These are phyloP conservation scores for Lasioglossum lativentre DNA, from an alignment of 2,888 invertebrate genomes.

Conservation along the genomic window DNA sequence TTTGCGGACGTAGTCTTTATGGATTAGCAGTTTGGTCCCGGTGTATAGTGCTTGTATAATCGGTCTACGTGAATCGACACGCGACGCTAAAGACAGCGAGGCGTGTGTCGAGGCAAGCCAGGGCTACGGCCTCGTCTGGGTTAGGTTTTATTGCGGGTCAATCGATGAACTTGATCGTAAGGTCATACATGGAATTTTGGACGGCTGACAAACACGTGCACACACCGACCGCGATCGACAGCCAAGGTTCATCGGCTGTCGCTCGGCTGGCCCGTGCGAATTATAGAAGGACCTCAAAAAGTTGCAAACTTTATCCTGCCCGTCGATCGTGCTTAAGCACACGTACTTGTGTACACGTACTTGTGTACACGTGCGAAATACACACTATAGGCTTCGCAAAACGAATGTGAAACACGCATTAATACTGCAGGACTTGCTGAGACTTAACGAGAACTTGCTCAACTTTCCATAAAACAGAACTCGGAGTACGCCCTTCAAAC, in stretches of 20 bases:
- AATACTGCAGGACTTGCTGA: neutral
- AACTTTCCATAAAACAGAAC: neutral
- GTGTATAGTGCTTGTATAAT: neutral
- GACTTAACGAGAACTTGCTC: neutral
- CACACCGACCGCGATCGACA: constrained; percentile 10
- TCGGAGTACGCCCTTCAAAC: neutral
- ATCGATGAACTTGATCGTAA: constrained; percentile 13
- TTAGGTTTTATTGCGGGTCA: neutral
- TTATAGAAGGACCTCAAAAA: neutral
- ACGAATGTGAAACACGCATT: neutral
- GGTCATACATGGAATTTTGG: neutral
- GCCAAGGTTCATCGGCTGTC: constrained; percentile 1
- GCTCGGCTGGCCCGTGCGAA: neutral
- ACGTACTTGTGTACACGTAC: too few relatives aligned
- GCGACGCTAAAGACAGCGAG: neutral
- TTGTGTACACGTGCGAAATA: neutral
- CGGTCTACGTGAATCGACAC: neutral
- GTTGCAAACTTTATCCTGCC: neutral
- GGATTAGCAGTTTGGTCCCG: neutral
- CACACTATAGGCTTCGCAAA: neutral
- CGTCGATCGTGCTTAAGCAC: neutral
- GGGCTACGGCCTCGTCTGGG: constrained; percentile 13
- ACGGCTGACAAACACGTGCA: neutral
- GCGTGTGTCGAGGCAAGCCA: neutral
- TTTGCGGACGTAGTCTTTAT: neutral